Conservation (phyloP, 1,140 invertebrate genomes). For the Nymphalis io region DNA sequence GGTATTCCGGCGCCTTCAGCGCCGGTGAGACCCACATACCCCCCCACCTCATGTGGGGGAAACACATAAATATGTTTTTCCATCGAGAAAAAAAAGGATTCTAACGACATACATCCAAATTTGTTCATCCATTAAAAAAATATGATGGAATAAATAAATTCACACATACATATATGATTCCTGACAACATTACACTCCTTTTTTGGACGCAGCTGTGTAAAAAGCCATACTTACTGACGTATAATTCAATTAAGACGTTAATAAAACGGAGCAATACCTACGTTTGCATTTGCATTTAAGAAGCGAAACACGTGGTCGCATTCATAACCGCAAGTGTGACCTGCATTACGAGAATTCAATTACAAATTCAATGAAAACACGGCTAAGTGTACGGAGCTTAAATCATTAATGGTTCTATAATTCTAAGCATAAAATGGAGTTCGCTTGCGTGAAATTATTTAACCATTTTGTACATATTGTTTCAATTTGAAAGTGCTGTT, state of each 20-base stretch:
- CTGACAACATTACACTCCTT: too few relatives aligned
- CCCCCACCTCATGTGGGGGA: too few relatives aligned
- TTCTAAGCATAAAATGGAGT: constrained; percentile 15
- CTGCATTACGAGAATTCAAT: constrained; percentile 31
- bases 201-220: too few relatives aligned
- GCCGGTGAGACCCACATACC: too few relatives aligned
- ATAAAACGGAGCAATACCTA: not conserved
- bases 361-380: constrained; percentile 6
- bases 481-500: not conserved
- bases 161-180: too few relatives aligned
- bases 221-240: too few relatives aligned
- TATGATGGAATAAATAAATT: too few relatives aligned
- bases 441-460: not conserved
- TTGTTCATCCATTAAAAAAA: too few relatives aligned
- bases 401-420: constrained; percentile 26
- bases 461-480: not conserved
- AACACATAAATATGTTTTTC: too few relatives aligned
- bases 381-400: constrained; percentile 10
- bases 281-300: constrained; percentile 14
- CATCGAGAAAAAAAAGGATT: too few relatives aligned
- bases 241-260: constrained; percentile 16
- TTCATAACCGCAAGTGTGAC: constrained; percentile 23
- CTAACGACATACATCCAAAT: too few relatives aligned
- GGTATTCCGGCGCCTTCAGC: too few relatives aligned
- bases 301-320: constrained; percentile 26